phyloP scores from a whole-genome alignment of 1,140 invertebrate genomes.

The Drosophila kepulauana region DNA sequence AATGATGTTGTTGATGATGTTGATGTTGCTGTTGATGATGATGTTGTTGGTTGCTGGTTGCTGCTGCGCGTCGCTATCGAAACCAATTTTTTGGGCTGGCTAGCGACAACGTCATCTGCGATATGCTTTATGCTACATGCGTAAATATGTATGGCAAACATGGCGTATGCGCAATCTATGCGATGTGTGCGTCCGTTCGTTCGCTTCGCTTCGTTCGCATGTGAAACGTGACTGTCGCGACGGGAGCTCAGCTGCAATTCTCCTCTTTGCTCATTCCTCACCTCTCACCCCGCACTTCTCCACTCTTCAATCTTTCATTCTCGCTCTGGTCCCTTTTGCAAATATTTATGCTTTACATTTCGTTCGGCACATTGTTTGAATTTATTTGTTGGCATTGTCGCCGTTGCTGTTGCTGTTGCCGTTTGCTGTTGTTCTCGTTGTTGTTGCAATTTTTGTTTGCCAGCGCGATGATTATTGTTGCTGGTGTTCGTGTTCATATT shows the following conservation, averaged over 20 bases:
- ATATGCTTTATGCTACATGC: slow-evolving; percentile 68
- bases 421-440: slow-evolving; percentile 35
- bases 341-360: slow-evolving; percentile 83
- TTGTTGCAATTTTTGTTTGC: slow-evolving; percentile 72
- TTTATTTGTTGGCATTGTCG: slow-evolving; percentile 79
- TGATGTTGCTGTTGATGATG: slow-evolving; percentile 30
- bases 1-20: slow-evolving; percentile 5
- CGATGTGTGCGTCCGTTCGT: too few species aligned
- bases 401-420: not conserved
- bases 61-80: slow-evolving; percentile 11
- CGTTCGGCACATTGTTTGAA: slow-evolving; percentile 81
- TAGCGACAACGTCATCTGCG: slow-evolving; percentile 23
- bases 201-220: slow-evolving; percentile 2
- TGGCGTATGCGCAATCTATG: slow-evolving; percentile 77
- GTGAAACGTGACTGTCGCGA: slow-evolving; percentile 71
- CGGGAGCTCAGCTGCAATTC: slow-evolving; percentile 66
- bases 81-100: too few species aligned
- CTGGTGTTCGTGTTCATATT: slow-evolving; percentile 16
- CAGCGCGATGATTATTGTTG: slow-evolving; percentile 74
- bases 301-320: not conserved
- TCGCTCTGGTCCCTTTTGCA: slow-evolving; percentile 63
- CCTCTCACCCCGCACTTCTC: not conserved
- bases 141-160: slow-evolving; percentile 75
- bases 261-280: not conserved
- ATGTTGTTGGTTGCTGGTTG: slow-evolving; percentile 50